Evolutionary conservation across 2,113 vertebrate genomes (phyloP).

Genomic region (Rhodinocichla rosea): DNA sequence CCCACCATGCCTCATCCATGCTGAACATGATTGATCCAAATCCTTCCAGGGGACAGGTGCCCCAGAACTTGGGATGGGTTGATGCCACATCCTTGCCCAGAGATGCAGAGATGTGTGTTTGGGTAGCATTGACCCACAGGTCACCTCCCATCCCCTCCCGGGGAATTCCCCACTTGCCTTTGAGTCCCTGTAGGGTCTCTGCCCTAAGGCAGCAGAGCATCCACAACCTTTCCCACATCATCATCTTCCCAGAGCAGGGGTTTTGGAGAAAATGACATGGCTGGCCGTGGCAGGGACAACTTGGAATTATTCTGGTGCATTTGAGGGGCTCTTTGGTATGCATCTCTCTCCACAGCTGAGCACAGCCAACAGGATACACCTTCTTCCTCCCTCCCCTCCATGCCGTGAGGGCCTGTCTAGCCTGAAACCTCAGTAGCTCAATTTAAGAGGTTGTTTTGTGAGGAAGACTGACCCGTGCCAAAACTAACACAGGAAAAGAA

Average conservation of each 20-base stretch:
- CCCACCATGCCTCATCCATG: background rate
- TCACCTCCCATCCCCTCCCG: background rate
- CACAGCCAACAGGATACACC: background rate
- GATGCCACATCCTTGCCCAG: background rate
- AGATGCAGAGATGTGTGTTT: background rate
- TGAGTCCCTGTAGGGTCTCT: background rate
- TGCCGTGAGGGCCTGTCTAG: background rate
- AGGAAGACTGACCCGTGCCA: background rate
- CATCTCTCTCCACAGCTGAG: background rate
- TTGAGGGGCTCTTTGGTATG: background rate
- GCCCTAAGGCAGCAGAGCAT: fast-evolving
- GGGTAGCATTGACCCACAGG: background rate
- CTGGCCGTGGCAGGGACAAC: background rate
- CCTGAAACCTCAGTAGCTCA: background rate
- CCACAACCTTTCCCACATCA: fast-evolving
- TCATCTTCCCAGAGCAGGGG: background rate
- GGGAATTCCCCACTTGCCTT: too few relatives aligned
- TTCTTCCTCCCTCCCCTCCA: background rate
- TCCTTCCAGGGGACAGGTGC: background rate
- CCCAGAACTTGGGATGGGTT: fast-evolving
- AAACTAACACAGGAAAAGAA: background rate
- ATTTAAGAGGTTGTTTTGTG: background rate
- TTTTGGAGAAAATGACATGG: background rate
- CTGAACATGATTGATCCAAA: background rate
- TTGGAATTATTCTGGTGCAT: background rate